Percentiles rank a stretch among this genome's conserved stretches.
Evolutionary conservation across 1,140 invertebrate genomes (phyloP).

Genomic region (Diabrotica undecimpunctata): DNA sequence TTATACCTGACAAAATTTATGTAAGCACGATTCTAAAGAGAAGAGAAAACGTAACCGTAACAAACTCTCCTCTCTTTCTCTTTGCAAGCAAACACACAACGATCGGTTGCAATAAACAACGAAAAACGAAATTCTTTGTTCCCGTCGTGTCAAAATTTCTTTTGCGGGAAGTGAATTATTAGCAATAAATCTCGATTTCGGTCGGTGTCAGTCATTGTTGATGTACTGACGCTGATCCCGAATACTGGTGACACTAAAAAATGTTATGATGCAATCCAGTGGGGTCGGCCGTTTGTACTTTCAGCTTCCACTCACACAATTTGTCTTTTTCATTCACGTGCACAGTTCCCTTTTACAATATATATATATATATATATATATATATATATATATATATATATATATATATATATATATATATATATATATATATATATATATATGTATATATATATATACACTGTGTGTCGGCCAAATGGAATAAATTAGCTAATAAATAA

Average conservation of each 20-base stretch:
- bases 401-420: too few relatives aligned
- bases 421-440: too few relatives aligned
- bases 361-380: too few relatives aligned
- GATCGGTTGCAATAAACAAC: constrained; percentile 19
- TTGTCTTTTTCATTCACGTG: too few relatives aligned
- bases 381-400: too few relatives aligned
- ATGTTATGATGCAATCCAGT: too few relatives aligned
- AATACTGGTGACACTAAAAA: neutral
- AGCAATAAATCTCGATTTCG: constrained; percentile 48
- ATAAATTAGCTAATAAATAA: too few relatives aligned
- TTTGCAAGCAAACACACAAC: constrained; percentile 10
- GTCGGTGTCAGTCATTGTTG: constrained; percentile 47
- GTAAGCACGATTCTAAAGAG: neutral
- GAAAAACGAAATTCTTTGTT: constrained; percentile 38
- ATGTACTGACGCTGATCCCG: constrained; percentile 28
- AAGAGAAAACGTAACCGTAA: constrained; percentile 24
- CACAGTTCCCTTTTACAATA: too few relatives aligned
- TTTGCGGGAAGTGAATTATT: constrained; percentile 47
- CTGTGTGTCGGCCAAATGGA: too few relatives aligned
- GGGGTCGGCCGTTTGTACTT: too few relatives aligned
- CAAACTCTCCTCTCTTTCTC: constrained; percentile 24
- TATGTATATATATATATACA: too few relatives aligned
- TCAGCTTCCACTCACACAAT: too few relatives aligned
- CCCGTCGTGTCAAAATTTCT: constrained; percentile 46
- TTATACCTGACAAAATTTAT: constrained; percentile 3